phyloP scores from a whole-genome alignment of 2,797 vertebrate species.

The Gallirallus australis region DNA sequence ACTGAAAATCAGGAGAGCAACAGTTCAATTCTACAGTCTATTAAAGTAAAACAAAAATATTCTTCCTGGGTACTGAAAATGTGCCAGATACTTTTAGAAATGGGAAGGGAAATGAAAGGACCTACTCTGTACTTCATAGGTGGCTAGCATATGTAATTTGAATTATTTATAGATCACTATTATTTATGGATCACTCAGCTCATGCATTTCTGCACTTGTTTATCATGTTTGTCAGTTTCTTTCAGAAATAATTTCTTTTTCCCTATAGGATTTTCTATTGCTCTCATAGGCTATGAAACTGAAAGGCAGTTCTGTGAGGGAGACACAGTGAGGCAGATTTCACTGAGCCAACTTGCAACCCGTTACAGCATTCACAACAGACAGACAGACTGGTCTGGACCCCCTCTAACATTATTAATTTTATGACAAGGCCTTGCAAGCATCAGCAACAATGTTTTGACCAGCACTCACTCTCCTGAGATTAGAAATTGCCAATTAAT shows the following conservation, averaged over 20 bases:
- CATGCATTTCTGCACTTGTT: slow-evolving; percentile 32
- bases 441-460: slow-evolving; percentile 19
- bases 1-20: background rate
- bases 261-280: background rate
- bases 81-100: slow-evolving; percentile 11
- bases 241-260: background rate
- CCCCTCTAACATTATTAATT: background rate
- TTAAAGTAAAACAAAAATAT: slow-evolving; percentile 16
- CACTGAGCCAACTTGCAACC: background rate
- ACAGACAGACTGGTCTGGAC: background rate
- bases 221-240: slow-evolving; percentile 10
- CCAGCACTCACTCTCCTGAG: background rate
- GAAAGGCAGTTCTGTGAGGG: background rate
- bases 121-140: slow-evolving; percentile 18
- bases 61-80: slow-evolving; percentile 7
- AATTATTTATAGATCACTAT: slow-evolving; percentile 42
- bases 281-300: background rate
- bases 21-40: background rate
- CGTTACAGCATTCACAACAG: background rate
- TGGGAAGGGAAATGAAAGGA: slow-evolving; percentile 23
- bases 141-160: slow-evolving; percentile 9
- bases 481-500: slow-evolving; percentile 47
- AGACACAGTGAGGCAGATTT: background rate
- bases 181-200: slow-evolving; percentile 43
- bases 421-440: background rate